Percentiles rank a stretch among this genome's conserved stretches.
These are phyloP conservation scores for Thryonomys swinderianus DNA, from an alignment of 2,113 vertebrate genomes.

Conservation along the genomic window DNA sequence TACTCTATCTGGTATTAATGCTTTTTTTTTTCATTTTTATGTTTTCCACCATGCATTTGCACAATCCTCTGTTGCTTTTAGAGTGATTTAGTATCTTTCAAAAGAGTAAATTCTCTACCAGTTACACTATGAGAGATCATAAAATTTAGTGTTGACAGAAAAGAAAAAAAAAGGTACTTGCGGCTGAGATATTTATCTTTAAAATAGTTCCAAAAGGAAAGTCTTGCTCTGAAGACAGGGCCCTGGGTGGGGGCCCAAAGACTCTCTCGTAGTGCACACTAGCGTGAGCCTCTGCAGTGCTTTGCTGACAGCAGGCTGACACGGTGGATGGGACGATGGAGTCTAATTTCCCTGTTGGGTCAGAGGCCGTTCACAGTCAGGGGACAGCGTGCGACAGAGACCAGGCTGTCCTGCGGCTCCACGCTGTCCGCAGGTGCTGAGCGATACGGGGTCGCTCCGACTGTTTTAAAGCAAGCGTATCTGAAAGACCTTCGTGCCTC, in stretches of 20 bases:
- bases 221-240: neutral
- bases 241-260: too few species aligned
- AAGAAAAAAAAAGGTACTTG: slow-evolving; percentile 16
- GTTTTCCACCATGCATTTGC: slow-evolving; percentile 42
- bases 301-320: slow-evolving; percentile 38
- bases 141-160: slow-evolving; percentile 54
- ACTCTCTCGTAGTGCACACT: too few species aligned
- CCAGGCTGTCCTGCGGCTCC: neutral
- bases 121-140: slow-evolving; percentile 66
- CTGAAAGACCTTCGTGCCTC: neutral
- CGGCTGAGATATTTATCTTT: slow-evolving; percentile 52
- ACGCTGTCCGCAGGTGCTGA: neutral
- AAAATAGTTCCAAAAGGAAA: slow-evolving; percentile 49
- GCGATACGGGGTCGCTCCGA: neutral
- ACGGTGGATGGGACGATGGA: neutral
- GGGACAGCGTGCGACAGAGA: neutral
- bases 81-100: slow-evolving; percentile 56
- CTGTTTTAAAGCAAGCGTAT: neutral
- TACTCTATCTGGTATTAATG: slow-evolving; percentile 35
- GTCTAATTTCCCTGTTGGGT: slow-evolving; percentile 34
- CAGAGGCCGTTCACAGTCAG: neutral
- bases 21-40: slow-evolving; percentile 49
- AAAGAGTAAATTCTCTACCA: slow-evolving; percentile 67
- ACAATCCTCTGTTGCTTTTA: slow-evolving; percentile 52
- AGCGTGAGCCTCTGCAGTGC: neutral